Percentiles rank a stretch among this genome's conserved stretches.
phyloP scores from a whole-genome alignment of 2,888 invertebrate genomes.

The Eudemis profundana region DNA sequence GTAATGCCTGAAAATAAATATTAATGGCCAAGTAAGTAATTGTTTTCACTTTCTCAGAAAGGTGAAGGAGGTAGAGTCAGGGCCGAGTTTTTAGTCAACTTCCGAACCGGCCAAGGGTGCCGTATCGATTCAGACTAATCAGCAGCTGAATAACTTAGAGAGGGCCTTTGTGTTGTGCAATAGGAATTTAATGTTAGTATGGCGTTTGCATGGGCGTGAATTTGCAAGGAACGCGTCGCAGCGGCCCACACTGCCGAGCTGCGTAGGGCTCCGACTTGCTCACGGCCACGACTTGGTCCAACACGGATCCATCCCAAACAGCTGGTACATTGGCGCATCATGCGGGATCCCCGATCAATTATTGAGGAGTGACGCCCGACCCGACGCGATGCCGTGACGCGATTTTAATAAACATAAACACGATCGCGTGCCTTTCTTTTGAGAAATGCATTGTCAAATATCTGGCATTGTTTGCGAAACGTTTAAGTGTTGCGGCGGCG shows the following conservation, averaged over 20 bases:
- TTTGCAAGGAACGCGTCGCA: constrained; percentile 46
- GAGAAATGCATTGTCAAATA: constrained; percentile 31
- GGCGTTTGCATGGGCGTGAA: constrained; percentile 49
- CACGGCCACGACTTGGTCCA: not conserved
- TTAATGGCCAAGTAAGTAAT: not conserved
- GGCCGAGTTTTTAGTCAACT: constrained; percentile 33
- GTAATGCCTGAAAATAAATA: not conserved
- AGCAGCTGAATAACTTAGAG: constrained; percentile 34
- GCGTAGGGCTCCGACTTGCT: not conserved
- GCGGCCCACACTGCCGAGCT: constrained; percentile 45
- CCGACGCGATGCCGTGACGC: not conserved
- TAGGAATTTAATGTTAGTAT: constrained; percentile 36
- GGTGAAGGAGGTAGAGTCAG: constrained; percentile 39
- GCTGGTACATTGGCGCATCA: not conserved
- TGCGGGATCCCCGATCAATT: constrained; percentile 5
- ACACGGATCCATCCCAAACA: not conserved
- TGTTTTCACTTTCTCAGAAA: constrained; percentile 35
- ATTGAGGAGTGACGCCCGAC: not conserved
- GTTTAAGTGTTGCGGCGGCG: constrained; percentile 13
- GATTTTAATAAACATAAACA: constrained; percentile 23
- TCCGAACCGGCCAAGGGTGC: constrained; percentile 34
- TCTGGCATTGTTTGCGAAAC: constrained; percentile 23
- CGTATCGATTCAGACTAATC: constrained; percentile 34
- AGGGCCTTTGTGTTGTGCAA: constrained; percentile 52
- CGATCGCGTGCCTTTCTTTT: constrained; percentile 33